phyloP scores from a whole-genome alignment of 1,140 invertebrate genomes.

The Caenorhabditis latens region DNA sequence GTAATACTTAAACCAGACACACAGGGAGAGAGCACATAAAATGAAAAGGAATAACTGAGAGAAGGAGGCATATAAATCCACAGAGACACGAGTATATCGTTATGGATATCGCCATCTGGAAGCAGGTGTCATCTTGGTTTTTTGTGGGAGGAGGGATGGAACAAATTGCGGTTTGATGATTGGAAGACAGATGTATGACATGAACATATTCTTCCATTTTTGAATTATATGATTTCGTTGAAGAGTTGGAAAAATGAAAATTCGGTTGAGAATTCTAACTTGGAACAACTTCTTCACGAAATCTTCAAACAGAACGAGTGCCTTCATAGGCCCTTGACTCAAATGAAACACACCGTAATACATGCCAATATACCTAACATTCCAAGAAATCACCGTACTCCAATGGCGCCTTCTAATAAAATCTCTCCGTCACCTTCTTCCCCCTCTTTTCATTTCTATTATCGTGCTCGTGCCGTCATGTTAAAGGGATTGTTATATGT shows the following conservation, averaged over 20 bases:
- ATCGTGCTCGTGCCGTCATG: not conserved
- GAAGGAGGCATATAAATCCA: not conserved
- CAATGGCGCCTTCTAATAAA: conserved; percentile 45
- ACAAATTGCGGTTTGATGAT: conserved; percentile 53
- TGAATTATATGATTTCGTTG: not conserved
- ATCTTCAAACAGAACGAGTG: no score
- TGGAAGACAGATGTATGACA: conserved; percentile 41
- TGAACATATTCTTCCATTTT: not conserved
- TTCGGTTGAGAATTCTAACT: not conserved
- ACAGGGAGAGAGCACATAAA: not conserved
- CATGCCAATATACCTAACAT: not conserved
- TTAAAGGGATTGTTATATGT: conserved; percentile 33
- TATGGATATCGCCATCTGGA: conserved; percentile 27
- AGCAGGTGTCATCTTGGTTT: conserved; percentile 38
- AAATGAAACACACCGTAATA: not conserved
- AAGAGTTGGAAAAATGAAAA: not conserved
- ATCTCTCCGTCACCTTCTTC: not conserved
- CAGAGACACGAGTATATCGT: conserved; percentile 41
- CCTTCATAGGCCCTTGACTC: not conserved
- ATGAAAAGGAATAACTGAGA: not conserved
- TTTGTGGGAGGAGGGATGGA: not conserved
- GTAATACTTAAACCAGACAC: not conserved
- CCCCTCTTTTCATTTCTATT: not conserved
- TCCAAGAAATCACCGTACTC: conserved; percentile 16
- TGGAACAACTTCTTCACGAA: no score